Evolutionary conservation across 2,888 invertebrate genomes (phyloP).

Genomic region (Crematogaster levior): DNA sequence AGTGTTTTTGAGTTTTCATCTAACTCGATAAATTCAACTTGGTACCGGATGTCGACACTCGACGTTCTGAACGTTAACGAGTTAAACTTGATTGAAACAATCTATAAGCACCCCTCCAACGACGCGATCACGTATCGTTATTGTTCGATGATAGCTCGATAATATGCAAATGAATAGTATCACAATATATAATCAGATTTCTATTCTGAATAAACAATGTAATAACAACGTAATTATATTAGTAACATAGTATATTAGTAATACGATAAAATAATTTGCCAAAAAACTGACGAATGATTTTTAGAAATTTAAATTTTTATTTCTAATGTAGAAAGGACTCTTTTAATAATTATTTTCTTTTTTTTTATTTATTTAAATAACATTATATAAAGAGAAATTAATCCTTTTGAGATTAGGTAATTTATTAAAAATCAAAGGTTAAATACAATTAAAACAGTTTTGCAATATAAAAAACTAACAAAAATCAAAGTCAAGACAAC

Average conservation of each 20-base stretch:
- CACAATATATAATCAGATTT: neutral
- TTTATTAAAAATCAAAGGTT: neutral
- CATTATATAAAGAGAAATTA: neutral
- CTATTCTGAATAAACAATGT: neutral
- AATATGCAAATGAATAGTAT: neutral
- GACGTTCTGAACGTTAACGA: constrained; percentile 29
- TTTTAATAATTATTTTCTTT: neutral
- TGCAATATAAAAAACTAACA: neutral
- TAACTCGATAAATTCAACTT: constrained; percentile 5
- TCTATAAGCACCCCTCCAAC: neutral
- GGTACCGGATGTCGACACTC: constrained; percentile 21
- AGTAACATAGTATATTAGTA: neutral
- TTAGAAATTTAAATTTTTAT: neutral
- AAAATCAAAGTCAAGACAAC: neutral
- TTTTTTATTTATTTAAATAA: too few species aligned
- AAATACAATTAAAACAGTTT: neutral
- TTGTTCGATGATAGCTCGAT: neutral
- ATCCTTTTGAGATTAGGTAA: neutral
- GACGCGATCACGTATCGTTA: neutral
- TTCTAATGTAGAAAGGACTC: neutral
- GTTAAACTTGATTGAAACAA: constrained; percentile 24
- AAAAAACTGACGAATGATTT: neutral
- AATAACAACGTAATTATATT: neutral
- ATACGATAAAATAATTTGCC: neutral
- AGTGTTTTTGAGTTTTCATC: constrained; percentile 16